Evolutionary conservation across 2,113 vertebrate species (phyloP).

Genomic region (Agapornis roseicollis): DNA sequence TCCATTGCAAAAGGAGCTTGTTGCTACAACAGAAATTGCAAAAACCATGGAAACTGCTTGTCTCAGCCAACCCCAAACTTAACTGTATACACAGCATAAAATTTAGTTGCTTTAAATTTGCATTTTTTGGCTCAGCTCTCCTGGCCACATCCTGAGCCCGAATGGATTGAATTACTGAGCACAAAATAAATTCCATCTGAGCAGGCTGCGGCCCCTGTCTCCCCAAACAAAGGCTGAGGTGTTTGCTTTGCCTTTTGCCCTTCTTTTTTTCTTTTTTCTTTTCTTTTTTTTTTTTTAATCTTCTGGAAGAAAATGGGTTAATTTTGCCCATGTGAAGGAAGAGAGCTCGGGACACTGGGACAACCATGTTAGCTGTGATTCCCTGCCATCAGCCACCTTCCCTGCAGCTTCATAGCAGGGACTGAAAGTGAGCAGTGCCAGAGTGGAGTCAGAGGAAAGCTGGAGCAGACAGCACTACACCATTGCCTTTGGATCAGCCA

Average conservation of each 20-base stretch:
- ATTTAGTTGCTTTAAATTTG: conserved; percentile 66
- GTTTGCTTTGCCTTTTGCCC: neutral
- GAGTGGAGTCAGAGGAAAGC: neutral
- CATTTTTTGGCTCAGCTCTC: conserved; percentile 70
- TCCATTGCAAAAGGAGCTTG: conserved; percentile 18
- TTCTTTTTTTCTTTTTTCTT: neutral
- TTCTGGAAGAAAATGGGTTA: neutral
- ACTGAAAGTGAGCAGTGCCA: accelerated
- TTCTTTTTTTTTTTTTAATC: neutral
- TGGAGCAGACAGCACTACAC: too few relatives aligned
- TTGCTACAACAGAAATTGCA: conserved; percentile 71
- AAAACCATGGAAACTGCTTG: conserved; percentile 61
- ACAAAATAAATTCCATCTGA: conserved; percentile 73
- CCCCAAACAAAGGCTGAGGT: conserved; percentile 52
- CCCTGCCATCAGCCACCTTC: neutral
- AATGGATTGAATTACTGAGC: conserved; percentile 71
- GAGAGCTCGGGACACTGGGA: neutral
- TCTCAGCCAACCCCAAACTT: conserved; percentile 57
- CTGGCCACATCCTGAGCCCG: conserved; percentile 74
- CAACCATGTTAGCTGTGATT: accelerated
- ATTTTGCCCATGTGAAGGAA: neutral
- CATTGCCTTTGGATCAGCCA: neutral
- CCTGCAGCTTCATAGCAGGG: neutral
- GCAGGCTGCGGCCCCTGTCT: conserved; percentile 42
- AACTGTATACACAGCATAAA: conserved; percentile 43